Evolutionary conservation across 2,888 invertebrate species (phyloP).

Genomic region (Latrodectus elegans): DNA sequence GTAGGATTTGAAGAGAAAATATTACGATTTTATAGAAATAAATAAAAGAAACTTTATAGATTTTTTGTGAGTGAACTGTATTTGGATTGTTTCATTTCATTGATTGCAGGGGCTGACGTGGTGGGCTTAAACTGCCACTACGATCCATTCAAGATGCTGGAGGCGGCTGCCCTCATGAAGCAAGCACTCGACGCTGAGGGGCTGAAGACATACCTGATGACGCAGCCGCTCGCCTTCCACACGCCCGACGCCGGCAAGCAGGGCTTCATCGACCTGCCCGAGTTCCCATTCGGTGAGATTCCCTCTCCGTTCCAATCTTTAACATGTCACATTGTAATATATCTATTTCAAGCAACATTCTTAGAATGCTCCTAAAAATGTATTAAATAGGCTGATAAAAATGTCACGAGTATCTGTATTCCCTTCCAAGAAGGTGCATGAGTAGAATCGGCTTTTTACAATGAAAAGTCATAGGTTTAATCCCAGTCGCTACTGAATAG

Average conservation of each 20-base stretch:
- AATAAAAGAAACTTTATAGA: no score
- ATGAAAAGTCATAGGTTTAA: no score
- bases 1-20: no score
- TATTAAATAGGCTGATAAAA: no score
- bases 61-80: no score
- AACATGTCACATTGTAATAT: neutral
- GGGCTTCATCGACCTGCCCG: conserved; percentile 76
- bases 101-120: conserved; percentile 72
- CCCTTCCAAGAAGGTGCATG: no score
- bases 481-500: no score
- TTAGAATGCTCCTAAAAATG: no score
- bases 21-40: no score
- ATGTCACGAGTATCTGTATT: no score
- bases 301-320: neutral
- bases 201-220: conserved; percentile 73
- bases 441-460: no score
- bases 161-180: conserved; percentile 74
- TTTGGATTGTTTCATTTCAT: neutral
- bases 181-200: conserved; percentile 73
- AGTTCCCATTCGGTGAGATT: conserved; percentile 75
- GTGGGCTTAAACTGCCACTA: conserved; percentile 76
- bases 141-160: conserved; percentile 74
- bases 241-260: conserved; percentile 75
- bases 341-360: no score
- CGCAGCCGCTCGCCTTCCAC: conserved; percentile 74